Conservation (phyloP, 2,888 invertebrate genomes). For the Agrotis segetum region DNA sequence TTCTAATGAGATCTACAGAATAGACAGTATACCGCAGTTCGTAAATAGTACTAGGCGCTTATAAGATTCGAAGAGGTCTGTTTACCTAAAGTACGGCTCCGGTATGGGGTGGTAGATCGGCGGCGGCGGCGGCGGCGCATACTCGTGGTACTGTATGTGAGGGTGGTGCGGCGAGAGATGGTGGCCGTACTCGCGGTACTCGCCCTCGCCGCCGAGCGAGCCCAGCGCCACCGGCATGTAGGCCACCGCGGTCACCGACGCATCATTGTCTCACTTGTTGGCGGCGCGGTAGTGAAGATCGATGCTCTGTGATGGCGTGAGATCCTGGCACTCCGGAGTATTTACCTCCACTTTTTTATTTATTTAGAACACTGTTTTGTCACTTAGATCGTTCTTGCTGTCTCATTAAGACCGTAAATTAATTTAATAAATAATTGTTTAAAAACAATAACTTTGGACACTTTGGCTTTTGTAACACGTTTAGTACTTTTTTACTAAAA, state of each 20-base stretch:
- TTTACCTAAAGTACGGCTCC: constrained; percentile 88
- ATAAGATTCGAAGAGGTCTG: constrained; percentile 22
- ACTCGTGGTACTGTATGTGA: constrained; percentile 88
- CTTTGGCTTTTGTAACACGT: constrained; percentile 75
- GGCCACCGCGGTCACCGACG: constrained; percentile 92
- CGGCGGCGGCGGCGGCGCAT: constrained; percentile 91
- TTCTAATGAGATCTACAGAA: not conserved
- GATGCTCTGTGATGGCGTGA: constrained; percentile 54
- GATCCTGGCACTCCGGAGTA: constrained; percentile 68
- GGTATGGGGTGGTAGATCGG: constrained; percentile 85
- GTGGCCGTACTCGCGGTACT: constrained; percentile 89
- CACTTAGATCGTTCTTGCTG: constrained; percentile 3
- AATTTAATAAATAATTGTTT: constrained; percentile 47
- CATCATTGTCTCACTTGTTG: constrained; percentile 74
- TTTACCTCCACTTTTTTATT: constrained; percentile 12
- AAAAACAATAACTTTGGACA: constrained; percentile 74
- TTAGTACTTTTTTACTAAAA: constrained; percentile 23
- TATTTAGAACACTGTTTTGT: constrained; percentile 20
- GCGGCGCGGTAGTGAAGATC: constrained; percentile 26
- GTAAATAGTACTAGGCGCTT: not conserved
- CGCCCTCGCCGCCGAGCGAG: constrained; percentile 92
- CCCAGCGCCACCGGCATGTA: constrained; percentile 92
- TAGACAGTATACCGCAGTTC: not conserved
- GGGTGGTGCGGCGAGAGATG: constrained; percentile 89
- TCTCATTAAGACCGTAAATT: constrained; percentile 17